Conservation (phyloP, 2,113 vertebrate genomes). For the Thinocorus orbignyianus region DNA sequence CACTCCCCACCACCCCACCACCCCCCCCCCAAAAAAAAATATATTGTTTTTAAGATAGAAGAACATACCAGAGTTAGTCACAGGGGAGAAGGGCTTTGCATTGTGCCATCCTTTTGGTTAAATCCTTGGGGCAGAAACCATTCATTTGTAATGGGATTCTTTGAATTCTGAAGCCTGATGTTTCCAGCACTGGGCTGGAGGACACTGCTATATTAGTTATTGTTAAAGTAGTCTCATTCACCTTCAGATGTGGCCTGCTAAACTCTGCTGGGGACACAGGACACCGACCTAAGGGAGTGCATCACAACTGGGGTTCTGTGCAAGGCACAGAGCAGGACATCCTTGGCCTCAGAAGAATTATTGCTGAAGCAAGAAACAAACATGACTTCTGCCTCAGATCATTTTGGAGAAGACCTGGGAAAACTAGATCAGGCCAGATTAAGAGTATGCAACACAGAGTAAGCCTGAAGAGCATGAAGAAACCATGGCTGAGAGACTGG, state of each 20-base stretch:
- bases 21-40: too few relatives aligned
- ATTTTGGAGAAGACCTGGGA: not conserved
- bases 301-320: not conserved
- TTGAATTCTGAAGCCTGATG: slow-evolving; percentile 34
- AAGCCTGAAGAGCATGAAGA: not conserved
- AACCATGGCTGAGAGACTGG: not conserved
- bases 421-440: not conserved
- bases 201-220: not conserved
- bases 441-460: not conserved
- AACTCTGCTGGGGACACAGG: not conserved
- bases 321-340: not conserved
- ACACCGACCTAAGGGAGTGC: not conserved
- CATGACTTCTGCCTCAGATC: not conserved
- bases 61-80: slow-evolving; percentile 32
- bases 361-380: not conserved
- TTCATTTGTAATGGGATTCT: slow-evolving; percentile 13
- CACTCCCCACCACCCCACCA: too few relatives aligned
- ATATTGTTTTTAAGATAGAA: slow-evolving; percentile 48
- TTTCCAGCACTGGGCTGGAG: not conserved
- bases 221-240: slow-evolving; percentile 10
- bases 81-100: slow-evolving; percentile 7
- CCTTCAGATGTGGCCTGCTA: slow-evolving; percentile 29
- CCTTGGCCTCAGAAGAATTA: not conserved
- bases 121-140: slow-evolving; percentile 17
- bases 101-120: slow-evolving; percentile 11